Evolutionary conservation across 2,888 invertebrate genomes (phyloP).

Genomic region (Aphelenchoides bicaudatus): DNA sequence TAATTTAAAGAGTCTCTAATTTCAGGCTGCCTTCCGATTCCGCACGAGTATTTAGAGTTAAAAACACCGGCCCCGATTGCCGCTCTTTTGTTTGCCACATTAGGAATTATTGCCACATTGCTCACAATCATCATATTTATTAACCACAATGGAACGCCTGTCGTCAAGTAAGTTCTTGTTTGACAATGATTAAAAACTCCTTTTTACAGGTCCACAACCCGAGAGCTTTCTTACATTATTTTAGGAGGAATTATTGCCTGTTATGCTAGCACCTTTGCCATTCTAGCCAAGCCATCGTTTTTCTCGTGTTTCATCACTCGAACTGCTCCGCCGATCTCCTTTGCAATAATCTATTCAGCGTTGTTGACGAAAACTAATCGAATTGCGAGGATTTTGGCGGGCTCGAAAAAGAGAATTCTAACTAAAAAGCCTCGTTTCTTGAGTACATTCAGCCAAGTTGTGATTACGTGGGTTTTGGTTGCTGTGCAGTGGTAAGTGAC

Average conservation of each 20-base stretch:
- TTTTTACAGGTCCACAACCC: constrained; percentile 41
- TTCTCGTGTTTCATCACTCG: constrained; percentile 74
- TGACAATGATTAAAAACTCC: not conserved
- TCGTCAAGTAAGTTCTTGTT: constrained; percentile 72
- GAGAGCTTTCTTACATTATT: constrained; percentile 75
- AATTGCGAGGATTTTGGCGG: constrained; percentile 91
- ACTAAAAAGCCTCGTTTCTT: constrained; percentile 68
- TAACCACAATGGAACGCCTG: constrained; percentile 84
- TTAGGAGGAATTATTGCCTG: constrained; percentile 76
- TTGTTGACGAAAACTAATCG: constrained; percentile 93
- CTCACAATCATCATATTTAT: constrained; percentile 78
- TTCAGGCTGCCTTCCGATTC: constrained; percentile 39
- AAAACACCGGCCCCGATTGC: constrained; percentile 33
- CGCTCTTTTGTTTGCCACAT: constrained; percentile 59
- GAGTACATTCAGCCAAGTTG: constrained; percentile 45
- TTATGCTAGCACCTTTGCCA: constrained; percentile 84
- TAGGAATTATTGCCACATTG: constrained; percentile 76
- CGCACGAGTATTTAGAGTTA: constrained; percentile 31
- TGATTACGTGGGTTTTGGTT: constrained; percentile 79
- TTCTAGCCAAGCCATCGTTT: constrained; percentile 73
- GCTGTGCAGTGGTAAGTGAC: constrained; percentile 78
- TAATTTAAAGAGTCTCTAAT: constrained; percentile 1
- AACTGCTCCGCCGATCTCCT: constrained; percentile 87
- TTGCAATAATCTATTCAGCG: constrained; percentile 93
- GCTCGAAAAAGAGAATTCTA: constrained; percentile 88